phyloP scores from a whole-genome alignment of 92 coral and sea anemone species.

The Paragorgia papillata region DNA sequence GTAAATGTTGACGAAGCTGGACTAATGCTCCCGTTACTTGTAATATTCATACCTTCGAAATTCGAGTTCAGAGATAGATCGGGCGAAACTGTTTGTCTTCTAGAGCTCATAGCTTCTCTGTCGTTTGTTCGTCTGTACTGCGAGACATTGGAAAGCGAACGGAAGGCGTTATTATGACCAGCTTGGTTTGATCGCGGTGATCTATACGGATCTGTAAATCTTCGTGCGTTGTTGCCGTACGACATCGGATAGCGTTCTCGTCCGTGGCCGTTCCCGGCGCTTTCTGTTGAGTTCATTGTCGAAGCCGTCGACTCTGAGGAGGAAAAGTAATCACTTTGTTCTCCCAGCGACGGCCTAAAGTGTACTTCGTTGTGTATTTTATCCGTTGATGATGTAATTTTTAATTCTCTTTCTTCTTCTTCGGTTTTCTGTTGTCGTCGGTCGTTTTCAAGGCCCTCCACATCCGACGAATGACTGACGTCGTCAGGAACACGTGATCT shows the following conservation, averaged over 20 bases:
- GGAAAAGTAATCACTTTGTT: not conserved
- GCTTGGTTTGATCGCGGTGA: conserved; percentile 3
- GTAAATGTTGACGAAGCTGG: conserved; percentile 43
- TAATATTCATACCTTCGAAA: conserved; percentile 33
- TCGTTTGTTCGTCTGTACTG: conserved; percentile 15
- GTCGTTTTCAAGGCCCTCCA: no score
- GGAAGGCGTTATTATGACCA: conserved; percentile 6
- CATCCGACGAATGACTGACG: conserved; percentile 1
- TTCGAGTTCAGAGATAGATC: conserved; percentile 38
- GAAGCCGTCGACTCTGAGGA: not conserved
- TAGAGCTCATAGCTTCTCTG: conserved; percentile 1
- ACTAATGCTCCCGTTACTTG: conserved; percentile 34
- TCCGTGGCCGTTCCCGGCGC: not conserved
- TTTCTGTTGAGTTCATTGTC: not conserved
- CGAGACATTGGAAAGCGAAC: conserved; percentile 17
- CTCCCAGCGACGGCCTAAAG: not conserved
- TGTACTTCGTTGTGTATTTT: not conserved
- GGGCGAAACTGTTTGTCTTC: conserved; percentile 36
- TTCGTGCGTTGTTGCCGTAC: not conserved
- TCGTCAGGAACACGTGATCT: conserved; percentile 24
- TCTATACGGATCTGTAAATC: conserved; percentile 33
- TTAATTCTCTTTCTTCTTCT: not conserved
- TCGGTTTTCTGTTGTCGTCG: not conserved
- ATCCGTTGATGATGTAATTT: not conserved
- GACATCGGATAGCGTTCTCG: conserved; percentile 9